A percentile compares a stretch with the other conserved stretches of the same genome.
phyloP scores from a whole-genome alignment of 2,113 vertebrate genomes.

The Numenius arquata region DNA sequence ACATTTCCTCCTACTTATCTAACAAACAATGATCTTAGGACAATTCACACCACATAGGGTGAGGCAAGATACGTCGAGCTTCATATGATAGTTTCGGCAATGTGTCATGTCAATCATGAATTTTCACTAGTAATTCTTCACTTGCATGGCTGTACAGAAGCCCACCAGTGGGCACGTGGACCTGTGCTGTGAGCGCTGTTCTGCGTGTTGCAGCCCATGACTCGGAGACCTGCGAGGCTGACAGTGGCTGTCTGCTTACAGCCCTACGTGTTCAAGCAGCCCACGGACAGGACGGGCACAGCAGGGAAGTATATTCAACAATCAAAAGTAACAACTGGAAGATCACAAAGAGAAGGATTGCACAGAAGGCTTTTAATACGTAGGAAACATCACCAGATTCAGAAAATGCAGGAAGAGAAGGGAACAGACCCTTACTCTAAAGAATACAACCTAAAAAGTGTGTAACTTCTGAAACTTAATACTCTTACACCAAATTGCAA shows the following conservation, averaged over 20 bases:
- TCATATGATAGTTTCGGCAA: not conserved
- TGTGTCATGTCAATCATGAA: not conserved
- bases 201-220: accelerated
- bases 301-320: not conserved
- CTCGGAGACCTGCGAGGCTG: not conserved
- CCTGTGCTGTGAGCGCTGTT: not conserved
- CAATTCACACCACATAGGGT: too few species aligned
- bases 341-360: not conserved
- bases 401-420: not conserved
- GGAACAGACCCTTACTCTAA: not conserved
- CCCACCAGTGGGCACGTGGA: not conserved
- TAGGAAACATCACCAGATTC: not conserved
- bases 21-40: accelerated
- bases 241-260: not conserved
- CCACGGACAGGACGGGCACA: not conserved
- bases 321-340: not conserved
- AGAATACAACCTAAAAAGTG: not conserved
- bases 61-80: accelerated
- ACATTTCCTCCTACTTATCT: not conserved
- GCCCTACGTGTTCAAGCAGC: not conserved
- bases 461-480: not conserved
- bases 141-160: not conserved
- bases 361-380: not conserved
- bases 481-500: not conserved
- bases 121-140: not conserved